A percentile compares a stretch with the other conserved stretches of the same genome.
These are phyloP conservation scores for Mesopsocus fuscifrons DNA, from an alignment of 2,888 invertebrate genomes.

Conservation along the genomic window DNA sequence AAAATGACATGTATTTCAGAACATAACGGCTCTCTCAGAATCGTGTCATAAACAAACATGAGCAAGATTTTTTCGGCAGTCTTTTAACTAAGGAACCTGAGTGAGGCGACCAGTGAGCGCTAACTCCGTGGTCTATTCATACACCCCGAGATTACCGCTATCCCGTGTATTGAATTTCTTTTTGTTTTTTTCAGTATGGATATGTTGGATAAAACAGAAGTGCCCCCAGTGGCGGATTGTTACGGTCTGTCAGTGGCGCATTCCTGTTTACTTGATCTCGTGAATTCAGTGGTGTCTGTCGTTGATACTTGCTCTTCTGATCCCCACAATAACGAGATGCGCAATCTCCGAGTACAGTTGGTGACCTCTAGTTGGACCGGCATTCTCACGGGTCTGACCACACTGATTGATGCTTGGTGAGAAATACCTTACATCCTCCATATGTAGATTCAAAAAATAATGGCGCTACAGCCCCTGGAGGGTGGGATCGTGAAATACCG, in stretches of 20 bases:
- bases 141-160: too few relatives aligned
- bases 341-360: conserved; percentile 45
- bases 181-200: conserved; percentile 50
- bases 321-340: conserved; percentile 25
- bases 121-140: too few relatives aligned
- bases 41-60: too few relatives aligned
- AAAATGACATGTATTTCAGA: too few relatives aligned
- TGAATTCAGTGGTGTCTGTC: conserved; percentile 61
- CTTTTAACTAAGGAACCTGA: too few relatives aligned
- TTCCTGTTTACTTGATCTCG: conserved; percentile 79
- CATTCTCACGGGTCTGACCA: conserved; percentile 73
- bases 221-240: conserved; percentile 86
- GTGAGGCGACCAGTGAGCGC: too few relatives aligned
- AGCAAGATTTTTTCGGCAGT: too few relatives aligned
- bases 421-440: too few relatives aligned
- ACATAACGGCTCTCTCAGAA: too few relatives aligned
- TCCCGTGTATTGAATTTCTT: neutral
- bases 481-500: too few relatives aligned
- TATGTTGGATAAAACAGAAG: conserved; percentile 88
- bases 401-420: conserved; percentile 75
- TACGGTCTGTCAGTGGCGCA: conserved; percentile 94
- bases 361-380: conserved; percentile 94
- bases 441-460: too few relatives aligned
- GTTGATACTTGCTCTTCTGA: conserved; percentile 37
- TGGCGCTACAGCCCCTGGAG: too few relatives aligned